Evolutionary conservation across 2,888 invertebrate genomes (phyloP), one percentile per base, ranked within the genome.

Genomic region (Ashinkailepas kermadecensis): DNA sequence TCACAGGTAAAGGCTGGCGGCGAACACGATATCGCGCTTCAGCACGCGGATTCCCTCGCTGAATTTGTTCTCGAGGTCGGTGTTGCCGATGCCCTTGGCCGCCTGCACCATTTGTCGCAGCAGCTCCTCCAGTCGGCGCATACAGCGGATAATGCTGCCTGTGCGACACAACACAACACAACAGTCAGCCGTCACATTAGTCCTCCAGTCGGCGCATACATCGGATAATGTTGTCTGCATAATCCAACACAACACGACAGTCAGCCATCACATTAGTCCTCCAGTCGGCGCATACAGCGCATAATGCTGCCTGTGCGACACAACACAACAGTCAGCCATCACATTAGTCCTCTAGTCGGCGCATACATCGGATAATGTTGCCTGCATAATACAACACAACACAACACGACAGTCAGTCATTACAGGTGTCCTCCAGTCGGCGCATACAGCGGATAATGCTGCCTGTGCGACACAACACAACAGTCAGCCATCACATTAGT

Each of bases 21-120:
- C 99, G 89, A 99, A 99, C n/a, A 99, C 95, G 87, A 99, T 99
- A 88, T 99, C 99, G 85, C 99, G 91, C 88, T 99, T 99, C 82
- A 99, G 91, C 84, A 95, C 88, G 86, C 93, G 94, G 85, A 97
- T 94, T 82, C 95, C 95, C 87, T 95, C 95, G 85, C 94, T 93
- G 88, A 99, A 99, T 89, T 98, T 99, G 86, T 94, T 94, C 89
- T 99, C 98, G 84, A 99, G 89, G 85, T 97, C 97, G 0, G 94
- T 93, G 87, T 97, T 98, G 23, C 98, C 99, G 85, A 99, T 98
- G 85, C 95, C 96, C 89, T 97, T 98, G 4, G 97, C 93, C 4
- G 98, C 98, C 88, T 96, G 96, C 85, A 94, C 94, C 90, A 99
- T 92, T 88, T 99, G 98, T 80, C 99, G 90, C 15, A 99, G 88